phyloP scores from a whole-genome alignment of 2,888 invertebrate species.

The Tenthredo mesomela region DNA sequence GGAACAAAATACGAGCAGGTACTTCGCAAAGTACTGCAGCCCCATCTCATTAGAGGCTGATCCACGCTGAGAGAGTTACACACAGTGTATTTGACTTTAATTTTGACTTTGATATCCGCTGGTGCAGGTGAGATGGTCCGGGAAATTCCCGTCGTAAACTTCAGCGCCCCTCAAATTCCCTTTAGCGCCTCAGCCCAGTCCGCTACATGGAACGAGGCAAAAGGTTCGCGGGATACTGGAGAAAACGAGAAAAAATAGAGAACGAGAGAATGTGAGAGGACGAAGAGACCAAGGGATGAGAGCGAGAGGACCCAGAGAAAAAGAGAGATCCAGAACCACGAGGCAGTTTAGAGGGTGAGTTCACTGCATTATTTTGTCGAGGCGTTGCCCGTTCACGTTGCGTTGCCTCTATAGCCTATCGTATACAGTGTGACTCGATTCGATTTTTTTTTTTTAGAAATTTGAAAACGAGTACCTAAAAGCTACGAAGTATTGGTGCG shows the following conservation, averaged over 20 bases:
- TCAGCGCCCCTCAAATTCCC: conserved; percentile 15
- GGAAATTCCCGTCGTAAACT: conserved; percentile 51
- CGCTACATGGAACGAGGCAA: background rate
- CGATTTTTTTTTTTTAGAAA: conserved; percentile 6
- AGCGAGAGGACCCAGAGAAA: background rate
- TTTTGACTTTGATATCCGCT: conserved; percentile 51
- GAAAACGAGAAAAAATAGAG: background rate
- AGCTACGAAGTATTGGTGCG: background rate
- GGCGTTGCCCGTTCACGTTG: background rate
- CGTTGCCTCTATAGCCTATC: background rate
- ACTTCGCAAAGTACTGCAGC: background rate
- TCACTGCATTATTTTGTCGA: conserved; percentile 48
- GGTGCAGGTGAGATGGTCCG: conserved; percentile 44
- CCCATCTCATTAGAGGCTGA: background rate
- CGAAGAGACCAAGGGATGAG: background rate
- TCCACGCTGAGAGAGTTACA: background rate
- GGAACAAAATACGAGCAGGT: background rate
- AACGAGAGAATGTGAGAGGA: background rate
- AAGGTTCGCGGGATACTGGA: background rate
- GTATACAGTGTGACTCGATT: background rate
- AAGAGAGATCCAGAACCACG: background rate
- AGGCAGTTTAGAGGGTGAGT: conserved; percentile 2
- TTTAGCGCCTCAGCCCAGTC: background rate
- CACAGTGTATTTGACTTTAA: background rate
- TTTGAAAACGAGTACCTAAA: background rate